phyloP scores from a whole-genome alignment of 2,888 invertebrate genomes.

The Cistogaster globosa region DNA sequence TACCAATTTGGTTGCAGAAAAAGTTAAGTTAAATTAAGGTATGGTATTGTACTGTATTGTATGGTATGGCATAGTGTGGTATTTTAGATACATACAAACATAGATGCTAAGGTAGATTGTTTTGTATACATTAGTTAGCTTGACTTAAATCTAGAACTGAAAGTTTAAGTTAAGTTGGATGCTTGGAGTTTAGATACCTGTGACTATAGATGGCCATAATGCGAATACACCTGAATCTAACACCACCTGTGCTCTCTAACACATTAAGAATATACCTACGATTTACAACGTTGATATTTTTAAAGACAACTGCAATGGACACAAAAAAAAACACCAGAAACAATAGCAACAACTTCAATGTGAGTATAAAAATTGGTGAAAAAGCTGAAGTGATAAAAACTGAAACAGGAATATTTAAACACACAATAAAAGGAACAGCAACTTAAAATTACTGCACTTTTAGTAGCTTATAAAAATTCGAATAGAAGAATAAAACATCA shows the following conservation, averaged over 20 bases:
- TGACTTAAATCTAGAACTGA: slow-evolving; percentile 18
- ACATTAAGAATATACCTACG: slow-evolving; percentile 69
- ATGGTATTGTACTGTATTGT: slow-evolving; percentile 11
- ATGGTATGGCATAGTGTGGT: slow-evolving; percentile 41
- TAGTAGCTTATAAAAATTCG: slow-evolving; percentile 62
- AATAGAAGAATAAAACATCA: neutral
- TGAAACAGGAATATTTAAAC: slow-evolving; percentile 69
- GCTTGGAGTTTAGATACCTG: slow-evolving; percentile 39
- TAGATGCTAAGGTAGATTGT: slow-evolving; percentile 44
- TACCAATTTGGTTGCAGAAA: slow-evolving; percentile 71
- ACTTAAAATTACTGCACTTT: slow-evolving; percentile 60
- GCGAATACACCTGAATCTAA: slow-evolving; percentile 71
- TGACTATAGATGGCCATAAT: slow-evolving; percentile 47
- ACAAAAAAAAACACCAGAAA: neutral
- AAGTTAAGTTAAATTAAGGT: slow-evolving; percentile 54
- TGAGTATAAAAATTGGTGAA: slow-evolving; percentile 48
- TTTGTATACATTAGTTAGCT: slow-evolving; percentile 36
- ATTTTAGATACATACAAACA: slow-evolving; percentile 37
- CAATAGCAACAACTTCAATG: slow-evolving; percentile 1
- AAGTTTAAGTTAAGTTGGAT: slow-evolving; percentile 40
- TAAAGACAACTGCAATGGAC: slow-evolving; percentile 29
- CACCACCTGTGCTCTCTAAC: slow-evolving; percentile 70
- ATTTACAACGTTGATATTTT: slow-evolving; percentile 70
- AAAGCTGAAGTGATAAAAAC: slow-evolving; percentile 31
- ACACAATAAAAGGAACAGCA: slow-evolving; percentile 38